phyloP scores from a whole-genome alignment of 1,140 invertebrate species.

The Drosophila auraria region DNA sequence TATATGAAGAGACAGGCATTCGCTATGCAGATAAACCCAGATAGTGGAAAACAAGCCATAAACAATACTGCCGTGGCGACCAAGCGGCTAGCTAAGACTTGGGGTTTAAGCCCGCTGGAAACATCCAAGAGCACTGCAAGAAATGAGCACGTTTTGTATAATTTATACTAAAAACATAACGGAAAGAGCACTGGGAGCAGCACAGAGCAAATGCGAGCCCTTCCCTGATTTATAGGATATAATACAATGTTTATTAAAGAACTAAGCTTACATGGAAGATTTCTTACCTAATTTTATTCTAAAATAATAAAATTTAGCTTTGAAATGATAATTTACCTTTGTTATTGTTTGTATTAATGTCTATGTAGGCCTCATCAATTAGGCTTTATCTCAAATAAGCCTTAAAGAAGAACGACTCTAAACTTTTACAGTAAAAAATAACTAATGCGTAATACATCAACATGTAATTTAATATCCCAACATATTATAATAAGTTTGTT shows the following conservation, averaged over 20 bases:
- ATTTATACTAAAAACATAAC: too few relatives aligned
- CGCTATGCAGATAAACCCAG: conserved; percentile 36
- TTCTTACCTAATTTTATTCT: too few relatives aligned
- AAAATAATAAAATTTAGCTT: too few relatives aligned
- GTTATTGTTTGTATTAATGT: too few relatives aligned
- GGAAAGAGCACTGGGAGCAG: too few relatives aligned
- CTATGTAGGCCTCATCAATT: background rate
- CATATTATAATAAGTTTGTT: background rate
- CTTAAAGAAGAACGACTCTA: background rate
- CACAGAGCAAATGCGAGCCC: too few relatives aligned
- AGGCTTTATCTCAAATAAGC: background rate
- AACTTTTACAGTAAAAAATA: background rate
- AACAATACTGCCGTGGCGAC: conserved; percentile 50
- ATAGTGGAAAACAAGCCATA: conserved; percentile 19
- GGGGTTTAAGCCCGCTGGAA: background rate
- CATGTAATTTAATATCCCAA: background rate
- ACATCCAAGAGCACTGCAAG: background rate
- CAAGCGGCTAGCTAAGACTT: conserved; percentile 25
- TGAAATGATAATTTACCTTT: too few relatives aligned
- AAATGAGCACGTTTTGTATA: background rate
- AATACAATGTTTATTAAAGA: too few relatives aligned
- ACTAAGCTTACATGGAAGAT: too few relatives aligned
- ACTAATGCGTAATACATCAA: background rate
- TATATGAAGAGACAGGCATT: conserved; percentile 14
- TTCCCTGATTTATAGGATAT: too few relatives aligned